Evolutionary conservation across 2,797 vertebrate species (phyloP).

Genomic region (Hyperoplus lanceolatus): DNA sequence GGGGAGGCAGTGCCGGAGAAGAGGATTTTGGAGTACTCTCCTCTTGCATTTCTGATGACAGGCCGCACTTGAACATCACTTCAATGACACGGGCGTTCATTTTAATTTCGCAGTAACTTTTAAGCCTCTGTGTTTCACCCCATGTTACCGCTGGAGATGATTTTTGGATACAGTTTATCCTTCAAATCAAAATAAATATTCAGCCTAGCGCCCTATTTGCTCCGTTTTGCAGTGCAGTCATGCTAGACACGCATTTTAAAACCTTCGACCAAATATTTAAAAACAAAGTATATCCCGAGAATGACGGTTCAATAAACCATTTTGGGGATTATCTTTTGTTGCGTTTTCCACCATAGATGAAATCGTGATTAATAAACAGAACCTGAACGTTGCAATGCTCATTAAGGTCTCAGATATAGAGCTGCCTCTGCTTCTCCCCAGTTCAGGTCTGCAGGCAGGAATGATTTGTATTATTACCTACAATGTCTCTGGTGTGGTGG

Average conservation of each 20-base stretch:
- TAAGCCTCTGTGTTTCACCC: conserved; percentile 38
- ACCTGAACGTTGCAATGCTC: conserved; percentile 55
- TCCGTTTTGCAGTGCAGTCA: conserved; percentile 21
- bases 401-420: conserved; percentile 61
- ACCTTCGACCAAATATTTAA: conserved; percentile 25
- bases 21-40: conserved; percentile 52
- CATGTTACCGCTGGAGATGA: conserved; percentile 8
- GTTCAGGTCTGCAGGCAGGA: conserved; percentile 51
- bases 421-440: conserved; percentile 43
- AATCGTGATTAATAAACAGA: conserved; percentile 71
- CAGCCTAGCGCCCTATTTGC: not conserved
- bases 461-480: conserved; percentile 71
- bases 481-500: conserved; percentile 35
- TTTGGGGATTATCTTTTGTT: conserved; percentile 49
- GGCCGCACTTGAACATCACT: conserved; percentile 40
- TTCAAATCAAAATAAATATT: conserved; percentile 4
- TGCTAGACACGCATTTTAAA: conserved; percentile 27
- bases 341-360: conserved; percentile 55
- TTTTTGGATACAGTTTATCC: conserved; percentile 17
- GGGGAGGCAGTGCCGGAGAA: conserved; percentile 31
- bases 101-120: conserved; percentile 47
- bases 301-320: conserved; percentile 61
- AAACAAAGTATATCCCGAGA: conserved; percentile 47
- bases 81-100: conserved; percentile 41
- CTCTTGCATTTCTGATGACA: conserved; percentile 52